Conservation (phyloP, 2,888 invertebrate genomes). For the Euproctis similis region DNA sequence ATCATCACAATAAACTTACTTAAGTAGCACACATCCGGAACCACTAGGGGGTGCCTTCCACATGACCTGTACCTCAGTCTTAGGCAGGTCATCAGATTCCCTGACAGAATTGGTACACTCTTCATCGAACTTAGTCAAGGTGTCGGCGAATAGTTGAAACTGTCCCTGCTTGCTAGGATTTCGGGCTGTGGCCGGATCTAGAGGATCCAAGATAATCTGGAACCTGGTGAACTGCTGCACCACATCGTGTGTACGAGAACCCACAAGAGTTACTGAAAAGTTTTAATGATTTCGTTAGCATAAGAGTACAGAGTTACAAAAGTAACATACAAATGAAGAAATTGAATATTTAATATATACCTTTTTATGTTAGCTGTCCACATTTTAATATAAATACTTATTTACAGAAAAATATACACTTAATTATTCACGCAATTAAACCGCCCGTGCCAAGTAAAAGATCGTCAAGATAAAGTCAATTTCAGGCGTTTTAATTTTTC, state of each 20-base stretch:
- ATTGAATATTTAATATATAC: no score
- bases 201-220: slow-evolving; percentile 83
- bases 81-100: slow-evolving; percentile 85
- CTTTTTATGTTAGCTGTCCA: no score
- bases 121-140: slow-evolving; percentile 82
- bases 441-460: no score
- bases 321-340: no score
- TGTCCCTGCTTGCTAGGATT: slow-evolving; percentile 51
- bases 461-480: no score
- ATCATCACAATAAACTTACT: no score
- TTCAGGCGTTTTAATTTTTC: no score
- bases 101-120: slow-evolving; percentile 89
- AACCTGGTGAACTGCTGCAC: slow-evolving; percentile 88
- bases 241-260: slow-evolving; percentile 78
- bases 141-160: slow-evolving; percentile 74
- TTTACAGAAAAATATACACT: no score
- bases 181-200: slow-evolving; percentile 55
- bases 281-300: not conserved
- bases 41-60: slow-evolving; percentile 93
- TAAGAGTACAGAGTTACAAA: not conserved
- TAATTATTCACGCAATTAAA: no score
- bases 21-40: slow-evolving; percentile 90
- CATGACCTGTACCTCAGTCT: slow-evolving; percentile 89
- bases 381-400: no score
- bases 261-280: slow-evolving; percentile 78